Conservation (phyloP, 2,113 vertebrate genomes). For the Actinemys pallida region DNA sequence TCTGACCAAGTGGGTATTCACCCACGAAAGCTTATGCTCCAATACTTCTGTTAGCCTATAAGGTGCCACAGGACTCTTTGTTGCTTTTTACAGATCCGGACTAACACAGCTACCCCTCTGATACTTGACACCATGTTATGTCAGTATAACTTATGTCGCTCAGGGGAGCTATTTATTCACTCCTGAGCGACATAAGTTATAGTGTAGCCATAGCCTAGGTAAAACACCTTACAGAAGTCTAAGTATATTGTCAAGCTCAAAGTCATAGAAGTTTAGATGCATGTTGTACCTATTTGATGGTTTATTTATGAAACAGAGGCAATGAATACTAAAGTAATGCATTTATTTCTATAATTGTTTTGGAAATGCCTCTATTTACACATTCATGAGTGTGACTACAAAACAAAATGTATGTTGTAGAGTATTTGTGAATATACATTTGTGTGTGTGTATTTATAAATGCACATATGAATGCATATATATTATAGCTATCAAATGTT, state of each 20-base stretch:
- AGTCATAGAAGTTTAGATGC: not conserved
- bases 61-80: too few species aligned
- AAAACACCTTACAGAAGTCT: not conserved
- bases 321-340: not conserved
- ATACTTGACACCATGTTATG: too few species aligned
- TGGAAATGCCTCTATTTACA: not conserved
- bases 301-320: not conserved
- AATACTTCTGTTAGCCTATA: too few species aligned
- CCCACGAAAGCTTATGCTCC: too few species aligned
- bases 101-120: too few species aligned
- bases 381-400: not conserved
- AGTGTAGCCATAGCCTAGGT: not conserved
- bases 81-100: too few species aligned
- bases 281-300: not conserved
- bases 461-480: not conserved
- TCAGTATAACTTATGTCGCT: too few species aligned
- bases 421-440: not conserved
- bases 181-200: too few species aligned
- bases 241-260: not conserved
- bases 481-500: not conserved
- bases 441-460: not conserved
- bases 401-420: not conserved
- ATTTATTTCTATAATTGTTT: not conserved
- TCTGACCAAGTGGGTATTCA: too few species aligned
- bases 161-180: too few species aligned